Conservation (phyloP, 2,113 vertebrate genomes). For the Tyto alba region DNA sequence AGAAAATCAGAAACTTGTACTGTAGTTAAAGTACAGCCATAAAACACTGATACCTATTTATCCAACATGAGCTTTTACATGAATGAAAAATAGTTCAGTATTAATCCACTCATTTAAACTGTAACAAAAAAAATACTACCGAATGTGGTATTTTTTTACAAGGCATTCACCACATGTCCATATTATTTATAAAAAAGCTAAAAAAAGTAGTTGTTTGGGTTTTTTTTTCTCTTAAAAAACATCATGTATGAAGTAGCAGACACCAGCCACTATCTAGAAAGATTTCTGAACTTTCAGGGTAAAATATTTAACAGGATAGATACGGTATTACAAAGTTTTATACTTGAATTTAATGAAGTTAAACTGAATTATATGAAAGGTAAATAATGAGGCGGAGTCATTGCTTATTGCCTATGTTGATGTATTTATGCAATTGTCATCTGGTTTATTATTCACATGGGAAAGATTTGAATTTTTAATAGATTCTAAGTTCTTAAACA, state of each 20-base stretch:
- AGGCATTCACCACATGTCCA: background rate
- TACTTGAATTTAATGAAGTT: background rate
- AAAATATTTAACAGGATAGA: background rate
- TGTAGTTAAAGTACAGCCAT: background rate
- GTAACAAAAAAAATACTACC: background rate
- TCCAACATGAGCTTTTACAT: background rate
- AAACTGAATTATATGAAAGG: background rate
- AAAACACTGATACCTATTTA: background rate
- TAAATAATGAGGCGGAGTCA: conserved; percentile 17
- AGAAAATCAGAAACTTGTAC: background rate
- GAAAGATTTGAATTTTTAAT: background rate
- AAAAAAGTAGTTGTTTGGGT: background rate
- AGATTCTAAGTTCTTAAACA: conserved; percentile 2
- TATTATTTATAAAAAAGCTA: background rate
- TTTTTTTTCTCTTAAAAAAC: background rate
- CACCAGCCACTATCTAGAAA: background rate
- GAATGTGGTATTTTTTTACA: background rate
- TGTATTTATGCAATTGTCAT: conserved; percentile 9
- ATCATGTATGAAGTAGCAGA: background rate
- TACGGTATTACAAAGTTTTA: background rate
- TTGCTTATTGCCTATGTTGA: background rate
- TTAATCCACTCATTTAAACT: background rate
- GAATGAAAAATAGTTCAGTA: background rate
- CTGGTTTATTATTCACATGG: background rate
- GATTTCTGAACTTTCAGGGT: background rate